Percentiles rank a stretch among this genome's conserved stretches.
Conservation (phyloP, 2,797 vertebrate species). For the Lepidocolaptes lacrymiger region DNA sequence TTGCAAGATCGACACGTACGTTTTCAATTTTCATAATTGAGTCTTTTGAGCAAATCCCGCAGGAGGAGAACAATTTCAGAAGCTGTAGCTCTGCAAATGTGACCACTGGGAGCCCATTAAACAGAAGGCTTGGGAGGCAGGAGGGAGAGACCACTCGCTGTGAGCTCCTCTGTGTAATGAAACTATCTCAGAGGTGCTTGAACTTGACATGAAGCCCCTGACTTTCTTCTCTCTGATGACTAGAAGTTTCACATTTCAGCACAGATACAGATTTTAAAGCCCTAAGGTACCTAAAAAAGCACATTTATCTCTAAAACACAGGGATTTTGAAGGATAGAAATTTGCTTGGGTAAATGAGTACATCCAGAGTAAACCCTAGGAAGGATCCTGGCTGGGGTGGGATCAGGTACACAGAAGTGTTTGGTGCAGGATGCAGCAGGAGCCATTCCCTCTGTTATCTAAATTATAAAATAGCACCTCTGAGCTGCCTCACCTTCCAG, state of each 20-base stretch:
- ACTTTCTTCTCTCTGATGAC: background rate
- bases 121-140: background rate
- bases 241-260: background rate
- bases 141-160: background rate
- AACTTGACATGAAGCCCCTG: background rate
- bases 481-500: background rate
- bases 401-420: background rate
- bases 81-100: background rate
- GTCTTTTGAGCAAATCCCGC: background rate
- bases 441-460: background rate
- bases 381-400: background rate
- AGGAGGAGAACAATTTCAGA: background rate
- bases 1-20: fast-evolving
- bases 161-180: background rate
- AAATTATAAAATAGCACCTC: background rate
- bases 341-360: background rate
- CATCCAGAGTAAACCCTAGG: background rate
- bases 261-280: background rate
- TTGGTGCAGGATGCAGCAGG: background rate
- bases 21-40: background rate
- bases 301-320: background rate
- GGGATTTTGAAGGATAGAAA: background rate
- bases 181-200: background rate
- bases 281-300: background rate
- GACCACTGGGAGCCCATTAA: background rate